Conservation (phyloP, 2,113 vertebrate genomes). For the Stigmatopora argus region DNA sequence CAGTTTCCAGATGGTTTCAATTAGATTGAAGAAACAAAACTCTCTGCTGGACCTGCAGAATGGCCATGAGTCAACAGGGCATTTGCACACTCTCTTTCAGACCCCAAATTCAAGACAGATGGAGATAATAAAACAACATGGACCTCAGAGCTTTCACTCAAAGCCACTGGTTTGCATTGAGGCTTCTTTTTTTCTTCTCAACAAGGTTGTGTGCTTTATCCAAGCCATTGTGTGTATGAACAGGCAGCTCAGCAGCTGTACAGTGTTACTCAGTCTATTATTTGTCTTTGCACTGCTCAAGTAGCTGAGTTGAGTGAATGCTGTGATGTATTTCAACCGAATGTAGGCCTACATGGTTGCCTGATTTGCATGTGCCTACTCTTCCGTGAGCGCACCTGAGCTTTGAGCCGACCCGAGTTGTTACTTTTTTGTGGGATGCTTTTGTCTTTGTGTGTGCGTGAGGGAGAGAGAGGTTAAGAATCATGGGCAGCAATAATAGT, state of each 20-base stretch:
- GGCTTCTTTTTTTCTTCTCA: not conserved
- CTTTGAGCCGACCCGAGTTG: slow-evolving; percentile 52
- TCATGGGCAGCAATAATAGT: slow-evolving; percentile 14
- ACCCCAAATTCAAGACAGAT: slow-evolving; percentile 63
- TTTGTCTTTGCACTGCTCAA: slow-evolving; percentile 59
- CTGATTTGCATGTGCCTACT: slow-evolving; percentile 67
- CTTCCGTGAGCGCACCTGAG: slow-evolving; percentile 74
- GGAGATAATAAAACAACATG: slow-evolving; percentile 46
- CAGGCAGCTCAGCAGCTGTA: slow-evolving; percentile 16
- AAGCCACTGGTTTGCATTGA: slow-evolving; percentile 3
- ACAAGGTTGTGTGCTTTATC: too few species aligned
- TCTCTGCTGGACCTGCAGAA: slow-evolving; percentile 33
- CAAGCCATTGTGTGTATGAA: slow-evolving; percentile 16
- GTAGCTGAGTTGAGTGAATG: slow-evolving; percentile 49
- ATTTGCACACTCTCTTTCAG: slow-evolving; percentile 34
- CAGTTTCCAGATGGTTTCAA: slow-evolving; percentile 57
- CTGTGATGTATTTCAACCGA: slow-evolving; percentile 51
- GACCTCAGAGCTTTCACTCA: slow-evolving; percentile 11
- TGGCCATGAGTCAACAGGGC: slow-evolving; percentile 59
- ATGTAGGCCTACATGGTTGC: slow-evolving; percentile 48
- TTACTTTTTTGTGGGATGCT: slow-evolving; percentile 12
- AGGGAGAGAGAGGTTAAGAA: slow-evolving; percentile 3
- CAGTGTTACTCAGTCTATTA: slow-evolving; percentile 42
- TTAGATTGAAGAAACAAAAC: slow-evolving; percentile 57
- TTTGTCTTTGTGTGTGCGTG: slow-evolving; percentile 7